A percentile compares a stretch with the other conserved stretches of the same genome.
Evolutionary conservation across 2,888 invertebrate genomes (phyloP).

Genomic region (Serrognathus titanus): DNA sequence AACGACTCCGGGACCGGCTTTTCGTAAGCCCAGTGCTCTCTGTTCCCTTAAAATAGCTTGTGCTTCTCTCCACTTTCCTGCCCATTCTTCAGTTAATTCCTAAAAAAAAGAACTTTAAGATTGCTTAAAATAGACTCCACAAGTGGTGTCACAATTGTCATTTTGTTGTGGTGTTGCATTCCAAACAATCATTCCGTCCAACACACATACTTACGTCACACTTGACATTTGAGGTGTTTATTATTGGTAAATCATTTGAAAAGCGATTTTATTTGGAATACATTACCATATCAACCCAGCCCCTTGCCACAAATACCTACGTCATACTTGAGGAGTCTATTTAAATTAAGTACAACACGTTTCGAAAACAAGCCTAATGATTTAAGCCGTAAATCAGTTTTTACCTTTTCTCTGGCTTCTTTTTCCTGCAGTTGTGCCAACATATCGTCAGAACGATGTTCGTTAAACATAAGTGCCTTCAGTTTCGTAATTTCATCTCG

Average conservation of each 20-base stretch:
- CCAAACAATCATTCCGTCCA: too few relatives aligned
- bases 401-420: constrained; percentile 80
- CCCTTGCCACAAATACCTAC: too few relatives aligned
- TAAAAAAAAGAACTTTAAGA: constrained; percentile 18
- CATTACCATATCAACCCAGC: too few relatives aligned
- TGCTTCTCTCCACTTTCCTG: constrained; percentile 89
- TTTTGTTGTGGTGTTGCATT: too few relatives aligned
- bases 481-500: constrained; percentile 82
- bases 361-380: not conserved
- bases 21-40: constrained; percentile 78
- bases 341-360: not conserved
- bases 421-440: constrained; percentile 84
- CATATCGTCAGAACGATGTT: constrained; percentile 46
- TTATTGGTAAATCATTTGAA: too few relatives aligned
- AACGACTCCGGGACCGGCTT: constrained; percentile 85
- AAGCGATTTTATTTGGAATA: too few relatives aligned
- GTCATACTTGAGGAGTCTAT: too few relatives aligned
- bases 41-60: constrained; percentile 86
- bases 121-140: too few relatives aligned
- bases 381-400: too few relatives aligned
- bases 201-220: too few relatives aligned
- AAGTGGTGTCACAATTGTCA: too few relatives aligned
- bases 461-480: constrained; percentile 67
- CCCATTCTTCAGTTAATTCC: constrained; percentile 83
- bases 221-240: too few relatives aligned